Conservation (phyloP, 2,113 vertebrate genomes). For the Cheirogaleus medius region DNA sequence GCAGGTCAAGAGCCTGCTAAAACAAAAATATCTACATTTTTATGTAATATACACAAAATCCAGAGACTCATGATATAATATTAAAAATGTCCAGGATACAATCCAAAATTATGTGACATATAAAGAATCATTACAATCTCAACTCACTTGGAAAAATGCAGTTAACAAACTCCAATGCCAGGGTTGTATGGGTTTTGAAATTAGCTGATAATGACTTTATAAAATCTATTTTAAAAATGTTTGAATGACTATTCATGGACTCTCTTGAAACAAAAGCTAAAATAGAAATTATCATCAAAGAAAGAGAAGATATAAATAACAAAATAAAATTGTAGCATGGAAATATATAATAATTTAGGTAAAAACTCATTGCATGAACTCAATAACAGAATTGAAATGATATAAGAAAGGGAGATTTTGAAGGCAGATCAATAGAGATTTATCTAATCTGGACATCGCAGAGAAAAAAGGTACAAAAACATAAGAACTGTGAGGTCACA, state of each 20-base stretch:
- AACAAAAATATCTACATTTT: not conserved
- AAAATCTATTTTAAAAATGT: not conserved
- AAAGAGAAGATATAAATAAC: not conserved
- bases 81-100: not conserved
- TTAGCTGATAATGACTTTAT: not conserved
- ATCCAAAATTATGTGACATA: not conserved
- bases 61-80: not conserved
- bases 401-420: not conserved
- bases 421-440: not conserved
- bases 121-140: not conserved
- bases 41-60: not conserved
- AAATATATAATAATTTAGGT: not conserved
- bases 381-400: not conserved
- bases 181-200: not conserved
- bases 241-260: not conserved
- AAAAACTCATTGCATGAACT: not conserved
- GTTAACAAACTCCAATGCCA: not conserved
- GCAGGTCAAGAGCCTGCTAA: not conserved
- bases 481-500: not conserved
- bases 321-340: not conserved
- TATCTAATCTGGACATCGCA: not conserved
- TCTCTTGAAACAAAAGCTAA: not conserved
- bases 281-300: not conserved
- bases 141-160: not conserved
- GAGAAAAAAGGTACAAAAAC: not conserved